phyloP scores from a whole-genome alignment of 2,113 vertebrate species.

The Numenius arquata region DNA sequence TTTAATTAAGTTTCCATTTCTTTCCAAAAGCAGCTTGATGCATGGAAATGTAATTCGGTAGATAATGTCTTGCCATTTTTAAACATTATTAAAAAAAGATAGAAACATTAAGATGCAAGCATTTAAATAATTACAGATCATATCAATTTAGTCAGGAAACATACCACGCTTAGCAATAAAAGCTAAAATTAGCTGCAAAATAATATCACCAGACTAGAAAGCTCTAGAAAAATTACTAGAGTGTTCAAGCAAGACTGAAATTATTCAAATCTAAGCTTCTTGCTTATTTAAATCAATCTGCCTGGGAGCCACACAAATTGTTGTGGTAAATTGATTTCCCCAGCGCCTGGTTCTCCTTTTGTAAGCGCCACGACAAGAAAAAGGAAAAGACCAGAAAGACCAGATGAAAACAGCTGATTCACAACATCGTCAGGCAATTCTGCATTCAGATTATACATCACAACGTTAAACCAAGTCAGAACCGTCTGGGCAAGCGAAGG shows the following conservation, averaged over 20 bases:
- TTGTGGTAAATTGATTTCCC: constrained; percentile 46
- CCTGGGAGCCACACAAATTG: constrained; percentile 36
- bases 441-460: not conserved
- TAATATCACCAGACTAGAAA: constrained; percentile 11
- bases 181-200: constrained; percentile 46
- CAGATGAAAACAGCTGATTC: not conserved
- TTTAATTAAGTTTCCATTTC: constrained; percentile 41
- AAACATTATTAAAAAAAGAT: constrained; percentile 40
- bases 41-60: not conserved
- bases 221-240: constrained; percentile 29
- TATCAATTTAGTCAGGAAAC: constrained; percentile 32
- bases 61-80: constrained; percentile 17
- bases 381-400: not conserved
- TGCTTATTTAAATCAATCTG: constrained; percentile 52
- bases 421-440: not conserved
- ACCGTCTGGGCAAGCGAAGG: not conserved
- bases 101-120: constrained; percentile 46
- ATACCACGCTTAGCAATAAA: constrained; percentile 16
- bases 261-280: constrained; percentile 36
- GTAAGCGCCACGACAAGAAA: not conserved
- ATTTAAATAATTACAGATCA: constrained; percentile 56
- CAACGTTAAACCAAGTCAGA: not conserved
- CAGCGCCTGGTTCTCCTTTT: not conserved
- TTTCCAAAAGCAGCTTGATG: not conserved
- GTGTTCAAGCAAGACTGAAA: constrained; percentile 33